Conservation (phyloP, 1,140 invertebrate species). For the Procambarus virginalis region DNA sequence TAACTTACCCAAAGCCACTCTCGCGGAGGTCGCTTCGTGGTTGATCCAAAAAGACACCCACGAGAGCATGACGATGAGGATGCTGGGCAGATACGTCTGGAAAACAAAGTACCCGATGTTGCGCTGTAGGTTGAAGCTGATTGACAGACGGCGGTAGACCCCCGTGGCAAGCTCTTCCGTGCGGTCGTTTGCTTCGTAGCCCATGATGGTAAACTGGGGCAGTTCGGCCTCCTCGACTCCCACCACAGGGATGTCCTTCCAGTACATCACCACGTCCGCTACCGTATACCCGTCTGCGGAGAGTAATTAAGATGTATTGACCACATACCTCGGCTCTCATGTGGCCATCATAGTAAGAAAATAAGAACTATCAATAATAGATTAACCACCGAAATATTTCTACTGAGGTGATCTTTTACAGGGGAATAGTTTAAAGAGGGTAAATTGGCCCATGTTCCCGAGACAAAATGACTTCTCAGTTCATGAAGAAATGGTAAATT, state of each 20-base stretch:
- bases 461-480: no score
- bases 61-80: constrained; percentile 88
- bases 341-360: no score
- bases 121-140: constrained; percentile 86
- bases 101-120: constrained; percentile 90
- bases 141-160: constrained; percentile 92
- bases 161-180: constrained; percentile 89
- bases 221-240: constrained; percentile 95
- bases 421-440: no score
- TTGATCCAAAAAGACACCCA: constrained; percentile 94
- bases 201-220: constrained; percentile 95
- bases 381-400: no score
- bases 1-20: constrained; percentile 83
- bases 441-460: no score
- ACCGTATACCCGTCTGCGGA: constrained; percentile 95
- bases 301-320: neutral
- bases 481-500: no score
- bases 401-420: no score
- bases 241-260: constrained; percentile 88
- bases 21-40: constrained; percentile 86
- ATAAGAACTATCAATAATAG: no score
- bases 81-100: constrained; percentile 87
- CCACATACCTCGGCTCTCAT: no score
- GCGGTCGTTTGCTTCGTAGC: constrained; percentile 93
- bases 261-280: constrained; percentile 97